Base-by-base conservation (phyloP, 2,113 vertebrate species). In the Cervus canadensis region DNA sequence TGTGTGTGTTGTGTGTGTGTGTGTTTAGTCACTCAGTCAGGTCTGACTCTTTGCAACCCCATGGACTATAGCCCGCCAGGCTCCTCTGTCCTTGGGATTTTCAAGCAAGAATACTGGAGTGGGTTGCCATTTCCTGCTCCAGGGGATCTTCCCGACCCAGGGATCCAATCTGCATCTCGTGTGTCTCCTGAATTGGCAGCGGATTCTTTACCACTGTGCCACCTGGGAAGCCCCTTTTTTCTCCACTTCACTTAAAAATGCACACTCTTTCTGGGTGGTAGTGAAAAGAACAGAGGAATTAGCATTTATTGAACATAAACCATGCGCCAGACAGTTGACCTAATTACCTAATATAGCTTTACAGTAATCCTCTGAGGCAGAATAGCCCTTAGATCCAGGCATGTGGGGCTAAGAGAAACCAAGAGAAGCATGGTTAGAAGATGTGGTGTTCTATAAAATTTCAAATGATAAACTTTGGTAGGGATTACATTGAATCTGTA, bases 231-330 rank as follows among this genome's bases (percentile, higher is more conserved):
- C 67, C 67, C 19, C 19, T 71, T 40, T 74, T 74, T 74, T 40
- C 19, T 40, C n/a, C n/a, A 45, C 25, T 96, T 96, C 71, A 83
- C 36, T 96, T 92, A 90, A 23, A 59, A 33, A 79, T 28, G 54
- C 48, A 81, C 17, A 50, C 16, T 96, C 28, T 92, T 86, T 95
- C 79, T 96, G 84, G 87, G 90, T 85, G 71, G 64, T 60, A 96
- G 50, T 67, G 86, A 95, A 87, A 93, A 94, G 92, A 96, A 89
- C 40, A 84, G 83, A 57, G 48, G 84, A 96, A 90, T 52, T 92
- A 59, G 94, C 52, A 94, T 92, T 93, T 92, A 89, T 0, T 59
- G 79, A 95, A 30, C 7, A n/a, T 40, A 87, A 89, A 52, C 50
- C 59, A 85, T 76, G 74, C 50, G 40, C 52, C 57, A 62, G 50